Conservation (phyloP, 2,797 vertebrate species). For the Hylomyscus alleni region DNA sequence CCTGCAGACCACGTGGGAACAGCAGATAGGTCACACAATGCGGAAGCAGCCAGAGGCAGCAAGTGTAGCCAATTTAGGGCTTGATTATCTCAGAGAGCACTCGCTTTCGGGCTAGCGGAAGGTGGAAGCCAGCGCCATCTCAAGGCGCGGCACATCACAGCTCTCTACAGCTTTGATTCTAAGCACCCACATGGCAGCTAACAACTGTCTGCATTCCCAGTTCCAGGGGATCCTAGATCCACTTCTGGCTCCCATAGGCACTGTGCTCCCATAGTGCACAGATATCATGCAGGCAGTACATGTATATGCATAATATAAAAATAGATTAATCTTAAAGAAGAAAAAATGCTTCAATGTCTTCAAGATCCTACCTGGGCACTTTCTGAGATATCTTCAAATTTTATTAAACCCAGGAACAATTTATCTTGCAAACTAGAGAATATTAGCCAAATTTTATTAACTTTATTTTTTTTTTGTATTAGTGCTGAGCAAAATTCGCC, state of each 20-base stretch:
- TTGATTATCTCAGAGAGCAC: no score
- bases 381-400: not conserved
- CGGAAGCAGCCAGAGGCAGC: no score
- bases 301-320: not conserved
- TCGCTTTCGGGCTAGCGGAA: no score
- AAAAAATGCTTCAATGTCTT: not conserved
- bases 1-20: no score
- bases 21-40: no score
- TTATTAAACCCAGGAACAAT: not conserved
- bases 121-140: no score
- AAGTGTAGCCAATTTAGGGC: no score
- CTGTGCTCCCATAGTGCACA: not conserved
- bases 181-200: not conserved
- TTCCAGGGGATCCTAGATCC: not conserved
- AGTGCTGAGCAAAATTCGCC: not conserved
- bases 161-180: no score
- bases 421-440: not conserved
- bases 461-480: conserved; percentile 6
- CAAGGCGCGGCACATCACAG: no score
- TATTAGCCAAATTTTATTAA: not conserved
- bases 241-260: not conserved
- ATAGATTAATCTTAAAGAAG: not conserved
- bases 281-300: not conserved
- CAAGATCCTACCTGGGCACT: not conserved
- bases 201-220: not conserved